phyloP scores from a whole-genome alignment of 2,797 vertebrate genomes.

The Diplodus puntazzo region DNA sequence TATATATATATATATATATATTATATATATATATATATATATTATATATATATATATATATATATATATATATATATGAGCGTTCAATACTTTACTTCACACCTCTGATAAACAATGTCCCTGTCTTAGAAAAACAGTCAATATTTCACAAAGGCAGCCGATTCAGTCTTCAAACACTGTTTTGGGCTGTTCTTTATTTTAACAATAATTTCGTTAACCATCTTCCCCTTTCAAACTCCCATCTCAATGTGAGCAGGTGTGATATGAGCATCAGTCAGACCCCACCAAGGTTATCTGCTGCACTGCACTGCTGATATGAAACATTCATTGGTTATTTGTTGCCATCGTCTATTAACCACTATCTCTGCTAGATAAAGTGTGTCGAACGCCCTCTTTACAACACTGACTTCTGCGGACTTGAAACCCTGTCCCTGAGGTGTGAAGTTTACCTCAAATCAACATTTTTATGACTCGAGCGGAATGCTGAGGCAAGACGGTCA shows the following conservation, averaged over 20 bases:
- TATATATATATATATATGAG: neutral
- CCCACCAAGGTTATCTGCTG: constrained; percentile 18
- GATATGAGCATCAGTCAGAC: constrained; percentile 13
- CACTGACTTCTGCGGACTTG: constrained; percentile 5
- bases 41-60: no score
- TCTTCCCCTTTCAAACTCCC: neutral
- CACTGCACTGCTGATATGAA: neutral
- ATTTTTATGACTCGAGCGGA: constrained; percentile 23
- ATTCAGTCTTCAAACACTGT: neutral
- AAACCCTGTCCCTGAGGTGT: constrained; percentile 11
- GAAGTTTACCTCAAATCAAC: constrained; percentile 19
- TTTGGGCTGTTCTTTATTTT: neutral
- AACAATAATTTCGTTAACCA: neutral
- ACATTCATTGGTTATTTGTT: neutral
- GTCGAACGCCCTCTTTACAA: neutral
- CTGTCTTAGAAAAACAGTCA: neutral
- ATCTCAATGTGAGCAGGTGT: neutral
- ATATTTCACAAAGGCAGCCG: neutral
- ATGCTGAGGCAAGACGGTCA: neutral
- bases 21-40: neutral
- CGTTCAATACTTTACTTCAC: neutral
- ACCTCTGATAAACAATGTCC: neutral
- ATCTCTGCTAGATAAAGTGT: constrained; percentile 7
- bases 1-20: no score
- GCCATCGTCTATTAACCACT: neutral